Evolutionary conservation across 2,113 vertebrate genomes (phyloP).

Genomic region (Melospiza melodia): DNA sequence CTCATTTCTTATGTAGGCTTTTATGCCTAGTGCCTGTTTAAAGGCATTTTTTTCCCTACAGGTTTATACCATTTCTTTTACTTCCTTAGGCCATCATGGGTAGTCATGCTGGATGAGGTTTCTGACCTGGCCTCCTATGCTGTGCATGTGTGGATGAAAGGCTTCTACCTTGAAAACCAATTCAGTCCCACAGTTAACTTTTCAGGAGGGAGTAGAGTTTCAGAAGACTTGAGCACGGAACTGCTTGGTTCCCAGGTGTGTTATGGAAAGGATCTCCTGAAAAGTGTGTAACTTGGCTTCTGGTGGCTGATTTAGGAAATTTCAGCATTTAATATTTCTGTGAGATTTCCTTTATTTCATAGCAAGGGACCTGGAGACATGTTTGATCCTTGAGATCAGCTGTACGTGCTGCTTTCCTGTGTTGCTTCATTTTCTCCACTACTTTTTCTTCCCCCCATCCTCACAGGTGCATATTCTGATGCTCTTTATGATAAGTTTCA

Average conservation of each 20-base stretch:
- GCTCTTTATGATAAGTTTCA: neutral
- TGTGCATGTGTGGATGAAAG: accelerated
- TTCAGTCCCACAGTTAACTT: neutral
- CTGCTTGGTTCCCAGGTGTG: neutral
- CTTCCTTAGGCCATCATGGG: neutral
- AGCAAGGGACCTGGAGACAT: neutral
- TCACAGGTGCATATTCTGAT: neutral
- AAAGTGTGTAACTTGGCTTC: neutral
- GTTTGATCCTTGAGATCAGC: neutral
- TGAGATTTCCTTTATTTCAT: neutral
- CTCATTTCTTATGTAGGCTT: neutral
- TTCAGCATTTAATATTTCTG: neutral
- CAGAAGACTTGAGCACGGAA: neutral
- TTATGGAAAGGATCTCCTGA: neutral
- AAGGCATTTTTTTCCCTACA: neutral
- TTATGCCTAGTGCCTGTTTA: neutral
- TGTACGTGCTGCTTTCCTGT: neutral
- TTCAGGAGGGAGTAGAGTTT: neutral
- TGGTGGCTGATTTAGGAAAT: neutral
- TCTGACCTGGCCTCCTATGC: neutral
- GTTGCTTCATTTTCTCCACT: neutral
- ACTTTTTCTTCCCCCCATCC: neutral
- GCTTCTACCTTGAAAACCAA: neutral
- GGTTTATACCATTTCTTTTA: neutral
- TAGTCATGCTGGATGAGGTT: neutral